phyloP scores from a whole-genome alignment of 2,797 vertebrate genomes.

The Scleropages formosus region DNA sequence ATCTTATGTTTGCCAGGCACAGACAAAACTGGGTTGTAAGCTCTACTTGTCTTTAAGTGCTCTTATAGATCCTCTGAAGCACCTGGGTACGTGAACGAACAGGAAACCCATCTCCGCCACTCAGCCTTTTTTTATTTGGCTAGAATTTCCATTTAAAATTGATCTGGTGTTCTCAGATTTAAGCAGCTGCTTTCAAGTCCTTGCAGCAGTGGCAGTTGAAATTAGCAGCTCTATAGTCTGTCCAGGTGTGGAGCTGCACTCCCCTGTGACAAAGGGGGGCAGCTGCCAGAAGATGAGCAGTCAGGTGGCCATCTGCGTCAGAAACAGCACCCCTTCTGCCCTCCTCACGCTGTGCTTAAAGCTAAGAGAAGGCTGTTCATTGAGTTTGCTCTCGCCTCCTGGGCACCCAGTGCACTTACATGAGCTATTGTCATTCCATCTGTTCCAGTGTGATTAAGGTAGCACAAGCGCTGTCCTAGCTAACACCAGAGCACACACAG shows the following conservation, averaged over 20 bases:
- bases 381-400: slow-evolving; percentile 9
- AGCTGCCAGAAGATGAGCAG: slow-evolving; percentile 14
- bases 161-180: neutral
- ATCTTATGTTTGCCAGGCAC: neutral
- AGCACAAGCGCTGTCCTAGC: neutral
- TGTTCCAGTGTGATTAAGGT: neutral
- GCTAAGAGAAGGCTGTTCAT: neutral
- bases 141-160: slow-evolving; percentile 6
- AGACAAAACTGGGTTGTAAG: neutral
- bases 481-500: neutral
- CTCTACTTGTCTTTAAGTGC: neutral
- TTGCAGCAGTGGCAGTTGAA: neutral
- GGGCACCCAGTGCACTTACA: slow-evolving; percentile 5
- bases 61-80: neutral
- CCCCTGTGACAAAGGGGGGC: slow-evolving; percentile 3
- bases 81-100: neutral
- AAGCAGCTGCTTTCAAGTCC: neutral
- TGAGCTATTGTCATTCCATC: neutral
- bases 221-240: slow-evolving; percentile 19
- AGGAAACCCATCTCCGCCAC: neutral
- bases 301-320: slow-evolving; percentile 20
- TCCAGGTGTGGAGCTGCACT: slow-evolving; percentile 19
- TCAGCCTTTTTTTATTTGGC: neutral
- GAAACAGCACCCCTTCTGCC: neutral
- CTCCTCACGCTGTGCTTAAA: neutral